phyloP scores from a whole-genome alignment of 2,797 vertebrate species.

The Typhlichthys eigenmanni region DNA sequence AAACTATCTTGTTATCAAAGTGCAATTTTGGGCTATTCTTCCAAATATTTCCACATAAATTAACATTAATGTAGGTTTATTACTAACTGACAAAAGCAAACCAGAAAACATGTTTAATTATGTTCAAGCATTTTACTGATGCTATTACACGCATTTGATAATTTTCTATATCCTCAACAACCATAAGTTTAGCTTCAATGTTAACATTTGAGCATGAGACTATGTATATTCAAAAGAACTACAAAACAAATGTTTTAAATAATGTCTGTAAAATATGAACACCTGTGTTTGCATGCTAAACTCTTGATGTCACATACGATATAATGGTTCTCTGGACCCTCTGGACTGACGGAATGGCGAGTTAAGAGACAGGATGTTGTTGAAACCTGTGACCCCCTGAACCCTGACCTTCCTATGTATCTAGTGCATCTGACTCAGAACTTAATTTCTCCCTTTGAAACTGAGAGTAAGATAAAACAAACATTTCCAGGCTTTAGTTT shows the following conservation, averaged over 20 bases:
- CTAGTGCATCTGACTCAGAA: slow-evolving; percentile 61
- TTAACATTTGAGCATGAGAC: too few species aligned
- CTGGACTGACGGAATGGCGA: slow-evolving; percentile 38
- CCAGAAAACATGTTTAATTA: too few species aligned
- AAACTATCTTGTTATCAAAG: slow-evolving; percentile 28
- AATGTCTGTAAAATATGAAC: slow-evolving; percentile 23
- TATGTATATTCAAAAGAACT: too few species aligned
- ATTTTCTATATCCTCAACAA: too few species aligned
- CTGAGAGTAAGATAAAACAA: slow-evolving; percentile 65
- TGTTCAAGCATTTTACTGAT: too few species aligned
- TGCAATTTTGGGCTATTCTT: too few species aligned
- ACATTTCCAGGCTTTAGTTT: slow-evolving; percentile 43
- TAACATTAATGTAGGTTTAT: too few species aligned
- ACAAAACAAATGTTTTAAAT: too few species aligned
- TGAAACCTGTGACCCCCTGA: slow-evolving; percentile 64
- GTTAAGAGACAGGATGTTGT: slow-evolving; percentile 64
- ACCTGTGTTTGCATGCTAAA: slow-evolving; percentile 48
- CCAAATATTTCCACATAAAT: too few species aligned
- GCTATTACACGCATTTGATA: too few species aligned
- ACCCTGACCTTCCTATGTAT: slow-evolving; percentile 59
- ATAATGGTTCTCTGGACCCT: slow-evolving; percentile 31
- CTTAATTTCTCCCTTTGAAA: slow-evolving; percentile 71
- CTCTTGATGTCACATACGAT: slow-evolving; percentile 44
- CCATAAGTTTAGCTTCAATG: too few species aligned
- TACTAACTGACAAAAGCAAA: too few species aligned